phyloP scores from a whole-genome alignment of 2,888 invertebrate species.

The Eudemis profundana region DNA sequence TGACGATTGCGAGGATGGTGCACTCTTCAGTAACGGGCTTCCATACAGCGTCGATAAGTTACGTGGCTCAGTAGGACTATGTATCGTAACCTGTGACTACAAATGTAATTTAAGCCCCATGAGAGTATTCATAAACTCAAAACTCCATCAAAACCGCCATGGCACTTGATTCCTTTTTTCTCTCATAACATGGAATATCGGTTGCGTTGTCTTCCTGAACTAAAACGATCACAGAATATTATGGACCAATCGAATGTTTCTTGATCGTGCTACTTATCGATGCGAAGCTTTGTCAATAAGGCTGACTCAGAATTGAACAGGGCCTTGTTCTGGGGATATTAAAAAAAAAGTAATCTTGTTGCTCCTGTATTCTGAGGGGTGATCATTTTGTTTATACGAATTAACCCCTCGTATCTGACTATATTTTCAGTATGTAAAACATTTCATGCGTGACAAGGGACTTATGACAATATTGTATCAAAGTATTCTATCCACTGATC shows the following conservation, averaged over 20 bases:
- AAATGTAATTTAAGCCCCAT: not conserved
- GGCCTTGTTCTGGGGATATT: not conserved
- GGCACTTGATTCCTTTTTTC: not conserved
- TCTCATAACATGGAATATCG: not conserved
- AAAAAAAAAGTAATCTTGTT: too few species aligned
- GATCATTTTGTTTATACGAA: too few species aligned
- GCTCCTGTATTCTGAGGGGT: too few species aligned
- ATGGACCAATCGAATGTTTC: not conserved
- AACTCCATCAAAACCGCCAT: too few species aligned
- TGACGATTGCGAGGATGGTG: conserved; percentile 84
- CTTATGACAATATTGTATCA: conserved; percentile 46
- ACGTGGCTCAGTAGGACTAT: not conserved
- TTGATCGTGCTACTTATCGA: not conserved
- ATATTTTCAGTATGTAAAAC: conserved; percentile 12
- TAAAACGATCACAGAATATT: not conserved
- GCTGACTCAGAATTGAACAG: not conserved
- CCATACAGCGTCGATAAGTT: conserved; percentile 2
- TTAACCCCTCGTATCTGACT: too few species aligned
- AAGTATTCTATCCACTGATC: not conserved
- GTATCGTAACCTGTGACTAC: not conserved
- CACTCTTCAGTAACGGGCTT: conserved; percentile 73
- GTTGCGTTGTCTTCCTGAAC: not conserved
- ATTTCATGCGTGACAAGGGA: conserved; percentile 29
- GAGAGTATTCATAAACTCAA: too few species aligned
- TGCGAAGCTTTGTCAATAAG: conserved; percentile 14